These are phyloP conservation scores for Cataglyphis albicans DNA, from an alignment of 2,888 invertebrate species.

Conservation along the genomic window DNA sequence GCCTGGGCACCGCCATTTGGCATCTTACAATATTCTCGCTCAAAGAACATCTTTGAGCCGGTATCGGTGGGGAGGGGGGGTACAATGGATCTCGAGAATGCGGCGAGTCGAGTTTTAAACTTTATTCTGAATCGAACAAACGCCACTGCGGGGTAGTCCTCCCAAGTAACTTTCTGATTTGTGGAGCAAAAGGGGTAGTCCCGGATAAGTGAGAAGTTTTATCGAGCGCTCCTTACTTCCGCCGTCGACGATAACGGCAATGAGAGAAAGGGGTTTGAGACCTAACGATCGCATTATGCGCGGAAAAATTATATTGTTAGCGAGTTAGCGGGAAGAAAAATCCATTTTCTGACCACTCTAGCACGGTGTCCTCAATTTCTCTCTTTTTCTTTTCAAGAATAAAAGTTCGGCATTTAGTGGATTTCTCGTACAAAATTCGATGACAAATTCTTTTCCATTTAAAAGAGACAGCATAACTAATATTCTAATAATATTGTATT, in stretches of 20 bases:
- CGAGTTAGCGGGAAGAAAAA: constrained; percentile 48
- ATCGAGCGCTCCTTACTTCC: constrained; percentile 64
- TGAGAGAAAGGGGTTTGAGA: constrained; percentile 41
- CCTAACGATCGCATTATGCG: constrained; percentile 56
- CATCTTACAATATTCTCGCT: constrained; percentile 44
- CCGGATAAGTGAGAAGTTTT: constrained; percentile 76
- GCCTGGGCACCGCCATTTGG: constrained; percentile 45
- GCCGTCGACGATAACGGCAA: constrained; percentile 7
- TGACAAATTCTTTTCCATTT: background rate
- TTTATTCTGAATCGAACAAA: constrained; percentile 71
- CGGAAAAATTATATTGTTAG: constrained; percentile 64
- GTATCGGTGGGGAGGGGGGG: background rate
- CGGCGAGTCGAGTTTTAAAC: constrained; percentile 72
- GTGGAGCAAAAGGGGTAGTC: constrained; percentile 68
- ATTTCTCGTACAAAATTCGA: constrained; percentile 23
- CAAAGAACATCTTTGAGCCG: constrained; percentile 41
- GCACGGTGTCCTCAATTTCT: background rate
- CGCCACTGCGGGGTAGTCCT: constrained; percentile 33
- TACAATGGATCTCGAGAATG: constrained; percentile 36
- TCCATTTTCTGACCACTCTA: constrained; percentile 45
- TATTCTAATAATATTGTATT: background rate
- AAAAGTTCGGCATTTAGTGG: constrained; percentile 6
- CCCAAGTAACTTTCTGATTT: constrained; percentile 70
- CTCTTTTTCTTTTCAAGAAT: background rate
- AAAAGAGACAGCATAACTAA: constrained; percentile 4